Evolutionary conservation across 2,113 vertebrate species (phyloP), one percentile per base, ranked within the genome.

Genomic region (Ictalurus punctatus): DNA sequence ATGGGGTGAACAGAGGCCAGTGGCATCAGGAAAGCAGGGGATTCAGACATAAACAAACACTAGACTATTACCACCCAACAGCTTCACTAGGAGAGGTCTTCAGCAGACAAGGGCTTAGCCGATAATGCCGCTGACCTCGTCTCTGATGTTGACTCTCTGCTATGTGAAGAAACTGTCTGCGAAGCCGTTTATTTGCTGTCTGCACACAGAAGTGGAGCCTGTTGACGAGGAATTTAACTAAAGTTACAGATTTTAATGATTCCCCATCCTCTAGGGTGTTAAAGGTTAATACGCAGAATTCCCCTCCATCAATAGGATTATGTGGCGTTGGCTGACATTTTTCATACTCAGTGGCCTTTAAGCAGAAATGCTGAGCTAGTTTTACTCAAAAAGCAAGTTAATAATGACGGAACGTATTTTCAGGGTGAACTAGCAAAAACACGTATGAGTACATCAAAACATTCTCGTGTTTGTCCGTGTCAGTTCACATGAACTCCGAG

Each of bases 21-120:
- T 52, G 74, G 84, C 84, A 86, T 87, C 56, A 87, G 79, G 80
- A 76, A 88, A 82, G 61, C 87, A 81, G 65, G 69, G 52, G 67
- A 73, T 84, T 88, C 86, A 82, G 80, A 90, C 84, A 91, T 80
- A 91, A 90, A 88, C 89, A 91, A 91, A 83, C 89, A 79, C 69
- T 52, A 85, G 65, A 65, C 76, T 88, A 83, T 83, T 88, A 83
- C 58, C 48, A 59, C 83, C 78, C 73, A 78, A 79, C 83, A n/a
- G 78, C 84, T 74, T 71, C 84, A 54, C 71, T 84, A 10, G 37
- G 73, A 80, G 83, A 80, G 88, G 73, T 56, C 58, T 80, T 67
- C 61, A 58, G n/a, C 88, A 58, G 83, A 80, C 83, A 34, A n/a
- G 73, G 34, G 56, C 80, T 80, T 83, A 81, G 37, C 65, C 40